Evolutionary conservation across 1,140 invertebrate genomes (phyloP).

Genomic region (Whitmania pigra): DNA sequence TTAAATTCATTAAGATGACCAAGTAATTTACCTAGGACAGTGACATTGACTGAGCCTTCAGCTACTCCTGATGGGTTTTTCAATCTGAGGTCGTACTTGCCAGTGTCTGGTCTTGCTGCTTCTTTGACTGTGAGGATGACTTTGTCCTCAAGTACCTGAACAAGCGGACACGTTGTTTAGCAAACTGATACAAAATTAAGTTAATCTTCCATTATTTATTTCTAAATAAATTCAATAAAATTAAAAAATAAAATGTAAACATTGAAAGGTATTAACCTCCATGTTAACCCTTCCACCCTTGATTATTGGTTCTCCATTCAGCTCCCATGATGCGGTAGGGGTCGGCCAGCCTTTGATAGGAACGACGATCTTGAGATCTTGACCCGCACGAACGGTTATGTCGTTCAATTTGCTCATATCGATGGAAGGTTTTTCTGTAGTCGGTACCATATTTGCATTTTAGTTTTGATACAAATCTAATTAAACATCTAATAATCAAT

Average conservation of each 20-base stretch:
- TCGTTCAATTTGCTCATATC: conserved; percentile 81
- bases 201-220: no score
- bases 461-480: neutral
- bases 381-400: conserved; percentile 87
- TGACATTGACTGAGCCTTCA: conserved; percentile 81
- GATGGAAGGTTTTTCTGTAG: conserved; percentile 75
- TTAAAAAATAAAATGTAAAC: no score
- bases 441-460: neutral
- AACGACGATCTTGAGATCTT: conserved; percentile 89
- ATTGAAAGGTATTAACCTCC: conserved; percentile 27
- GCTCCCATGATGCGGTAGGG: conserved; percentile 80
- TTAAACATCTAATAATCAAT: neutral
- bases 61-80: conserved; percentile 89
- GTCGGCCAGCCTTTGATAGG: conserved; percentile 88
- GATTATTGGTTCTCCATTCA: conserved; percentile 66
- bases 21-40: conserved; percentile 54
- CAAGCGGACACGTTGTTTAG: neutral
- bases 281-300: conserved; percentile 43
- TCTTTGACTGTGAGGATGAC: conserved; percentile 83
- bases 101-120: conserved; percentile 74
- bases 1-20: neutral
- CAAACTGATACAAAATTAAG: neutral
- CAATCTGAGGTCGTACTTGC: conserved; percentile 78
- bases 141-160: conserved; percentile 64
- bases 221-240: no score